Evolutionary conservation across 1,140 invertebrate species (phyloP), one percentile per base, ranked within the genome.

Genomic region (Drosophila sturtevanti): DNA sequence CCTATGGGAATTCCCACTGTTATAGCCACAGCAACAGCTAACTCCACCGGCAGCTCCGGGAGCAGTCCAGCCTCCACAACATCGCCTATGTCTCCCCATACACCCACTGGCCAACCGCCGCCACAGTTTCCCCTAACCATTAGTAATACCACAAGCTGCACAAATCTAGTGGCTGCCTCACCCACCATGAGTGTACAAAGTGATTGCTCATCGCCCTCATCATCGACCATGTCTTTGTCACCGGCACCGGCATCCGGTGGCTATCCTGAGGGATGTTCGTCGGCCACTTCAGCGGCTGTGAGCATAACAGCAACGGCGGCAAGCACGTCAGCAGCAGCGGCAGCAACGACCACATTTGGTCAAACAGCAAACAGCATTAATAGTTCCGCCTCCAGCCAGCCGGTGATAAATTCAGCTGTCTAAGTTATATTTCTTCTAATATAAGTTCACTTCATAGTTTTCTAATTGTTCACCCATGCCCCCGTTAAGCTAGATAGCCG

Each of bases 331-430:
- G 51, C 69, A 24, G 59, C 76, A 41, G 68, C 73, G 14, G 59
- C 76, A 54, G 68, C 73, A n/a, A 62, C 81, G 0, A 77, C 81
- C 16, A 82, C 80, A 1, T 91, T 91, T 72, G 89, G 89, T 34
- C 76, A 75, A 41, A 74, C 78, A 18, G 72, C 84, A 48, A 48
- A 48, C 11, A 85, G 68, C 68, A 80, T 86, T 16, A 71, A 72
- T 35, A 82, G 72, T 21, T 84, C 81, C 5, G 77, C 68, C 54
- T 59, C 74, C 1, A 77, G 67, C 10, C 81, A 86, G 56, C 74
- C 90, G 35, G 89, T 87, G 31, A 91, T 91, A 22, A 91, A 91
- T 75, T 91, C 90, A 59, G 90, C 90, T 41, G 90, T 91, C 74
- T 91, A 91, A 41, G 55, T 14, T 21, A 35, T 41, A 38, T 35